Evolutionary conservation across 2,113 vertebrate genomes (phyloP).

Genomic region (Caranx ignobilis): DNA sequence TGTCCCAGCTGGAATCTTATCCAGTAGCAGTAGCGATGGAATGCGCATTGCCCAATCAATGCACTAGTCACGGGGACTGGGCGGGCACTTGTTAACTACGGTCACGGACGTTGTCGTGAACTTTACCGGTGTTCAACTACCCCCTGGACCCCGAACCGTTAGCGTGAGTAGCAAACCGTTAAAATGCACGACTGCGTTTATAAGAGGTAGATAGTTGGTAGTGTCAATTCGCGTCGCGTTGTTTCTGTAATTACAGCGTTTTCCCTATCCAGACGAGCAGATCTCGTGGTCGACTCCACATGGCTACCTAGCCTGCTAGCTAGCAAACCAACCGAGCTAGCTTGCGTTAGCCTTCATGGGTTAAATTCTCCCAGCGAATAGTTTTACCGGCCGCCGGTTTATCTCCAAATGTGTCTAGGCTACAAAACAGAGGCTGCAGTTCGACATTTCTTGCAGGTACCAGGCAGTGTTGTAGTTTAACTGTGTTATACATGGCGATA

Average conservation of each 20-base stretch:
- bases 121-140: conserved; percentile 73
- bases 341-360: conserved; percentile 33
- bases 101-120: conserved; percentile 76
- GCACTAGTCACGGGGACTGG: conserved; percentile 34
- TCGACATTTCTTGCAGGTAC: not conserved
- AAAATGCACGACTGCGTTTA: fast-evolving
- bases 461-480: not conserved
- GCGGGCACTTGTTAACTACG: conserved; percentile 51
- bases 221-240: fast-evolving
- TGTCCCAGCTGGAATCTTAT: not conserved
- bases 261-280: not conserved
- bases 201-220: fast-evolving
- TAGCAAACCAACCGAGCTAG: conserved; percentile 50
- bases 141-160: conserved; percentile 59
- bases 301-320: conserved; percentile 70
- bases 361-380: conserved; percentile 28
- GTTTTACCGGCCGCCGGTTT: conserved; percentile 4
- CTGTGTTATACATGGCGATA: not conserved
- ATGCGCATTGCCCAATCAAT: conserved; percentile 47
- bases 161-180: conserved; percentile 61
- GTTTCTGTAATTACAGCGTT: not conserved
- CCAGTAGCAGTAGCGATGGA: conserved; percentile 31
- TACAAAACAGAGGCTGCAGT: not conserved
- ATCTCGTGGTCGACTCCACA: conserved; percentile 72
- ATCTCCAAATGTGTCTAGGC: not conserved